phyloP scores from a whole-genome alignment of 2,797 vertebrate genomes.

The Leuciscus waleckii region DNA sequence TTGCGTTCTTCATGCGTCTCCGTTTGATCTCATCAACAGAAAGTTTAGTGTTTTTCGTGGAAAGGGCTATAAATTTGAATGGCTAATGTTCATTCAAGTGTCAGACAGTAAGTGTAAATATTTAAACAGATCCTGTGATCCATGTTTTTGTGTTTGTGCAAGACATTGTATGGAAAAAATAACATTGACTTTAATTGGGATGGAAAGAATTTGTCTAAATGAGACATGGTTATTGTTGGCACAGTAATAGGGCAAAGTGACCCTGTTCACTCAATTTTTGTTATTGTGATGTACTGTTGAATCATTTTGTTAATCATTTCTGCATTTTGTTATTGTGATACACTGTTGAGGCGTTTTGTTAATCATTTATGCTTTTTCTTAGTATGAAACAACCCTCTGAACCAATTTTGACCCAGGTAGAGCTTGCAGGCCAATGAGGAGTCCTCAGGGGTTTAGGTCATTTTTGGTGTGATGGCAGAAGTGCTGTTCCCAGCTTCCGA shows the following conservation, averaged over 20 bases:
- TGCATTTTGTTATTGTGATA: not conserved
- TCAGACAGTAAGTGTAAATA: not conserved
- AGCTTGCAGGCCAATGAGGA: not conserved
- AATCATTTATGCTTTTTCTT: slow-evolving; percentile 7
- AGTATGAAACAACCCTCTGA: not conserved
- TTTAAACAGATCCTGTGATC: not conserved
- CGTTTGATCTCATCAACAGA: not conserved
- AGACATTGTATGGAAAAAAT: not conserved
- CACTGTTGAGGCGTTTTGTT: not conserved
- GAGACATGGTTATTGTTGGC: not conserved
- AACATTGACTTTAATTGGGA: not conserved
- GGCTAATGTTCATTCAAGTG: not conserved
- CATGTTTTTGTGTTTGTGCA: not conserved
- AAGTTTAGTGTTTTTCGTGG: not conserved
- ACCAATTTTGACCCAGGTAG: not conserved
- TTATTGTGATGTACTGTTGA: not conserved
- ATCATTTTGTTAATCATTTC: not conserved
- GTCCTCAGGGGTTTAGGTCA: not conserved
- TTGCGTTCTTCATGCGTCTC: not conserved
- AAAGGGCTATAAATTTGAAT: not conserved
- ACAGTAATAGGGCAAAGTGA: no score
- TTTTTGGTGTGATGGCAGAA: not conserved
- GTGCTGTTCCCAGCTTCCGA: not conserved
- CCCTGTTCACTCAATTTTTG: not conserved
- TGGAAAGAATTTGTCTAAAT: not conserved